Evolutionary conservation across 1,140 invertebrate genomes (phyloP), one percentile per base, ranked within the genome.

Genomic region (Neuroterus valhalla): DNA sequence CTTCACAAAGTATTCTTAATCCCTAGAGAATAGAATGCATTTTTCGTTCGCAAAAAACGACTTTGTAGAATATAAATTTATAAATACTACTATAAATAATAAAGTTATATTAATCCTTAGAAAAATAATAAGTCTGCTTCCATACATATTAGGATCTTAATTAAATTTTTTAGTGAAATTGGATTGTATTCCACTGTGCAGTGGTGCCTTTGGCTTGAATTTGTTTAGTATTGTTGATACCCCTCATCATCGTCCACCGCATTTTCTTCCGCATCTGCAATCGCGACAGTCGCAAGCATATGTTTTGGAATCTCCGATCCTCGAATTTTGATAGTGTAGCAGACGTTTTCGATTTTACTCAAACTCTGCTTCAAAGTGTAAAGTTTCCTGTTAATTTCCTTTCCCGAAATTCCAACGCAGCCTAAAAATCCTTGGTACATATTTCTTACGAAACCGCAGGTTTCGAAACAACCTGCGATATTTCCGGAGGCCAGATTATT

Each of bases 271-370:
- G 76, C 76, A 21, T 84, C 85, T 10, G 82, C 82, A 11, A 84
- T 86, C 44, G 92, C 89, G 10, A 92, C 91, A 82, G 92, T 91
- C 0, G 90, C 90, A n/a, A 95, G 81, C 92, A 94, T 93, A 66
- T 92, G 91, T 78, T 92, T 92, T 6, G 94, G 94, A 74, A 95
- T 93, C 81, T 97, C 96, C 1, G 94, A 94, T 0, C 96, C 96
- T 19, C 96, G 91, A 0, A 98, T 94, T 79, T 93, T 92, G 5
- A 97, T 91, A 14, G 94, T 95, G 80, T 97, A 97, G 86, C 96
- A 96, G 1, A 96, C 95, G 67, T 93, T 92, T 88, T 98, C 96
- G 79, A 96, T 95, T 90, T 98, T 97, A 2, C 90, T 79, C 31
- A 97, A 90, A 85, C 94, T 96, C 80, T 94, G 93, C 48, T 92